A percentile compares a stretch with the other conserved stretches of the same genome.
phyloP scores from a whole-genome alignment of 2,113 vertebrate species.

The Bos taurus region ARS-UCD2.0 NC_037328.1:67413001-67413500 shows the following conservation, averaged over 20 bases:
- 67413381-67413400: not conserved
- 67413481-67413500: not conserved
- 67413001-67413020: not conserved
- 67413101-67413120: not conserved
- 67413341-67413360: not conserved
- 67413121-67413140: not conserved
- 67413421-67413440: not conserved
- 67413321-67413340: not conserved
- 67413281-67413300: conserved; percentile 6
- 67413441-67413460: not conserved
- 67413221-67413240: conserved; percentile 16
- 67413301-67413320: not conserved
- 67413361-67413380: not conserved
- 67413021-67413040: not conserved
- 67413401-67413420: not conserved
- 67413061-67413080: not conserved
- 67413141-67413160: not conserved
- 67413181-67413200: conserved; percentile 40
- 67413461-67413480: not conserved
- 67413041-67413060: not conserved
- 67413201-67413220: conserved; percentile 13
- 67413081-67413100: not conserved
- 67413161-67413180: conserved; percentile 40
- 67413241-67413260: not conserved
- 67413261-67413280: not conserved